phyloP scores from a whole-genome alignment of 2,797 vertebrate species.

The Agapornis canus region DNA sequence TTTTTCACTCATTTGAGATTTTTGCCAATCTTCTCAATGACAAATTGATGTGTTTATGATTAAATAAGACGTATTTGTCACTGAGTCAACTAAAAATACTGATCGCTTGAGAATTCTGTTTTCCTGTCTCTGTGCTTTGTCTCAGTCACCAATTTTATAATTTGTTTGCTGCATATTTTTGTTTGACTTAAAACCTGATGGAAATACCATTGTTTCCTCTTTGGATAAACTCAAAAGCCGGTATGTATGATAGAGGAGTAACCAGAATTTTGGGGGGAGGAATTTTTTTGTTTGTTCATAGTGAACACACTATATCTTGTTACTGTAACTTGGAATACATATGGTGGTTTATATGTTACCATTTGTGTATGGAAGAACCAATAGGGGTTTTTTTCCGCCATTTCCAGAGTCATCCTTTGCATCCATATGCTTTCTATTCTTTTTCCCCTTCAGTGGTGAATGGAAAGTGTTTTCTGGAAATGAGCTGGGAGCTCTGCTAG shows the following conservation, averaged over 20 bases:
- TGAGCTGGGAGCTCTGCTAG: conserved; percentile 91
- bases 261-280: not conserved
- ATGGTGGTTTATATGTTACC: not conserved
- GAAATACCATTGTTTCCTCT: not conserved
- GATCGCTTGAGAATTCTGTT: not conserved
- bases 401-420: not conserved
- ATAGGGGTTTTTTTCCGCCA: too few species aligned
- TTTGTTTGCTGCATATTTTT: not conserved
- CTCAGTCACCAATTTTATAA: not conserved
- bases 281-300: not conserved
- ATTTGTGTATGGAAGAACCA: not conserved
- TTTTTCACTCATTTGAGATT: not conserved
- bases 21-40: not conserved
- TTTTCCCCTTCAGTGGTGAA: conserved; percentile 78
- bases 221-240: not conserved
- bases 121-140: not conserved
- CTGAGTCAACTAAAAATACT: not conserved
- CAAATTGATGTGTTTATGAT: not conserved
- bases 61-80: not conserved
- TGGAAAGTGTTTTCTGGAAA: conserved; percentile 97
- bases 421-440: not conserved
- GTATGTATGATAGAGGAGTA: not conserved
- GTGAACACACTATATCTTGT: not conserved
- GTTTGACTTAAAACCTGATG: not conserved
- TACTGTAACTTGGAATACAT: not conserved